phyloP scores from a whole-genome alignment of 1,140 invertebrate species.

The Philopotamus ludificatus region DNA sequence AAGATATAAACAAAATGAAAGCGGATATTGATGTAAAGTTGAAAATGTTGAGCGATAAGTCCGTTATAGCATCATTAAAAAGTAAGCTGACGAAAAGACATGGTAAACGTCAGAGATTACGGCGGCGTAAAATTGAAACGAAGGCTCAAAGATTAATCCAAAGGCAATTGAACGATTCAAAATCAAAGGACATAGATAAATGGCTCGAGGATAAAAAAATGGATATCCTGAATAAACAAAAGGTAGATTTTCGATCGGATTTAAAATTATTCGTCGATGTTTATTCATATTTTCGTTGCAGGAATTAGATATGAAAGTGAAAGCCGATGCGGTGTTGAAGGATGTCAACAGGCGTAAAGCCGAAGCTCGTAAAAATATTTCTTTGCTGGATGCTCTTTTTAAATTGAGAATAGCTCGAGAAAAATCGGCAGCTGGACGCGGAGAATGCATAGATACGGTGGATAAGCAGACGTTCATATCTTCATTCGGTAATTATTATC shows the following conservation, averaged over 20 bases:
- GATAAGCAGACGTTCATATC: slow-evolving; percentile 39
- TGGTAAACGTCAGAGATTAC: slow-evolving; percentile 58
- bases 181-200: slow-evolving; percentile 60
- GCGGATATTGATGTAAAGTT: slow-evolving; percentile 51
- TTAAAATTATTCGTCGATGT: too few species aligned
- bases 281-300: slow-evolving; percentile 44
- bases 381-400: slow-evolving; percentile 61
- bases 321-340: slow-evolving; percentile 67
- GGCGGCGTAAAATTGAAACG: slow-evolving; percentile 50
- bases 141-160: slow-evolving; percentile 50
- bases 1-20: slow-evolving; percentile 53
- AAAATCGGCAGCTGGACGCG: slow-evolving; percentile 60
- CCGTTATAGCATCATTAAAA: slow-evolving; percentile 51
- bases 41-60: slow-evolving; percentile 46
- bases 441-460: slow-evolving; percentile 55
- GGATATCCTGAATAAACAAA: slow-evolving; percentile 61
- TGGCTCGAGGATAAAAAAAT: slow-evolving; percentile 62
- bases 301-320: slow-evolving; percentile 63
- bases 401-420: slow-evolving; percentile 63
- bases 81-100: slow-evolving; percentile 55
- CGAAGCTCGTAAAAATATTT: slow-evolving; percentile 65
- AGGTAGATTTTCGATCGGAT: too few species aligned
- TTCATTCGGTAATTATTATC: too few species aligned
- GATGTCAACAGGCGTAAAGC: slow-evolving; percentile 68
- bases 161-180: slow-evolving; percentile 49